Evolutionary conservation across 2,113 vertebrate genomes (phyloP).

Genomic region (Pedetes capensis): DNA sequence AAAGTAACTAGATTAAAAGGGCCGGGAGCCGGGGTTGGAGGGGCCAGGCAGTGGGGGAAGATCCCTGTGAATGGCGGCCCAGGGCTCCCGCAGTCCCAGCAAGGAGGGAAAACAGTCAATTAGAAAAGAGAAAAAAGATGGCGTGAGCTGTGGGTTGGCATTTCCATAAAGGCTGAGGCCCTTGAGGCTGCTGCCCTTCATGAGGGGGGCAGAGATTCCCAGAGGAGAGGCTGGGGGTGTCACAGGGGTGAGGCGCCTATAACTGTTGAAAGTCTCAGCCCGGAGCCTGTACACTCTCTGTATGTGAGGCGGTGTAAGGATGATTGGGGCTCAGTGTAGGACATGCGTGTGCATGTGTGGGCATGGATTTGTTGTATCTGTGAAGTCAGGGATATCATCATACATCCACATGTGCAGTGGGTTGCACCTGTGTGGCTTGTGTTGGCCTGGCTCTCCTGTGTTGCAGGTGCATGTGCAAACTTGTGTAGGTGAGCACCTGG

Average conservation of each 20-base stretch:
- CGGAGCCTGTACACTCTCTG: neutral
- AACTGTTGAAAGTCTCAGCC: conserved; percentile 64
- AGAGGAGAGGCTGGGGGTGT: conserved; percentile 67
- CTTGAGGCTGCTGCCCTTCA: conserved; percentile 70
- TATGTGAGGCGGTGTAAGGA: neutral
- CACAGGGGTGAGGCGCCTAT: conserved; percentile 24
- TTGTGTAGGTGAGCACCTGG: neutral
- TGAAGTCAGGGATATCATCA: neutral
- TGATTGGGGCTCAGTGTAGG: neutral
- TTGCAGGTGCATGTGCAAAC: neutral
- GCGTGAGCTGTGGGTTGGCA: conserved; percentile 75
- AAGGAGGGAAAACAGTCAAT: conserved; percentile 81
- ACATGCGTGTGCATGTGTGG: neutral
- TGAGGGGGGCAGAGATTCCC: conserved; percentile 64
- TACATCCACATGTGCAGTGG: neutral
- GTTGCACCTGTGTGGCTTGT: neutral
- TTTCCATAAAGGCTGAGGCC: conserved; percentile 84
- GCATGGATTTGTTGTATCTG: neutral
- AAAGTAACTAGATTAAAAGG: conserved; percentile 78
- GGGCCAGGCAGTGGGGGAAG: conserved; percentile 58
- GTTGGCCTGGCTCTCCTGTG: neutral
- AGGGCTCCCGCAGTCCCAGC: conserved; percentile 76
- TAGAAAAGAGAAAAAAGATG: conserved; percentile 78
- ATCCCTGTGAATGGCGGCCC: conserved; percentile 66
- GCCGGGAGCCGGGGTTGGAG: conserved; percentile 58